phyloP scores from a whole-genome alignment of 2,797 vertebrate genomes.

The Yasuhikotakia modesta region DNA sequence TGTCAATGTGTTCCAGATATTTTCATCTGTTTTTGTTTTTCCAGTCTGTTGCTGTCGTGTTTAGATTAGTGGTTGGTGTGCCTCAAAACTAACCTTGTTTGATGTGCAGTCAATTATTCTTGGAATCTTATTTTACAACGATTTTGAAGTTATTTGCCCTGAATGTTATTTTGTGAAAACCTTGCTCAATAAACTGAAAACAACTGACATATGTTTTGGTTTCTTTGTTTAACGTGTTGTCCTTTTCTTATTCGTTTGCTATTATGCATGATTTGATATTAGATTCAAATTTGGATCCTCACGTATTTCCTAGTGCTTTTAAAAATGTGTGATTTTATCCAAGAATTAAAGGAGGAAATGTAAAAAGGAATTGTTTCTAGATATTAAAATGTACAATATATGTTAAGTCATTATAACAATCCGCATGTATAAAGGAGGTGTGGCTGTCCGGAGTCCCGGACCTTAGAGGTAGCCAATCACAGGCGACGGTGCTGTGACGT shows the following conservation, averaged over 20 bases:
- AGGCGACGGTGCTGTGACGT: not conserved
- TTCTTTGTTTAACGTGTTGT: not conserved
- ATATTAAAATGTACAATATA: not conserved
- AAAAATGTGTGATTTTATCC: not conserved
- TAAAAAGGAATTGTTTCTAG: not conserved
- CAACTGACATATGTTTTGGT: not conserved
- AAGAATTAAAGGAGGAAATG: not conserved
- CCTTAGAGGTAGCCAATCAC: constrained; percentile 32
- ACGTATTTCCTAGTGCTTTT: not conserved
- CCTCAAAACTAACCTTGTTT: too few relatives aligned
- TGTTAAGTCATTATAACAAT: constrained; percentile 28
- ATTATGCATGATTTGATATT: not conserved
- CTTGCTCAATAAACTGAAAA: constrained; percentile 29
- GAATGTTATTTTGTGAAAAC: not conserved
- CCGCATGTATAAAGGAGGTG: constrained; percentile 47
- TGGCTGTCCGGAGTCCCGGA: constrained; percentile 35
- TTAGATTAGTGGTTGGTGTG: not conserved
- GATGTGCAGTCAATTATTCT: not conserved
- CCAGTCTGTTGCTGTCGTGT: not conserved
- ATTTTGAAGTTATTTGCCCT: not conserved
- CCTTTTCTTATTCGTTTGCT: not conserved
- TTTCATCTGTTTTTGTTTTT: not conserved
- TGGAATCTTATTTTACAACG: not conserved
- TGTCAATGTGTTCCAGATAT: constrained; percentile 15
- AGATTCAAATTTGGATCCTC: not conserved